A percentile compares a stretch with the other conserved stretches of the same genome.
phyloP scores from a whole-genome alignment of 2,888 invertebrate genomes.

The Anodontia alba region DNA sequence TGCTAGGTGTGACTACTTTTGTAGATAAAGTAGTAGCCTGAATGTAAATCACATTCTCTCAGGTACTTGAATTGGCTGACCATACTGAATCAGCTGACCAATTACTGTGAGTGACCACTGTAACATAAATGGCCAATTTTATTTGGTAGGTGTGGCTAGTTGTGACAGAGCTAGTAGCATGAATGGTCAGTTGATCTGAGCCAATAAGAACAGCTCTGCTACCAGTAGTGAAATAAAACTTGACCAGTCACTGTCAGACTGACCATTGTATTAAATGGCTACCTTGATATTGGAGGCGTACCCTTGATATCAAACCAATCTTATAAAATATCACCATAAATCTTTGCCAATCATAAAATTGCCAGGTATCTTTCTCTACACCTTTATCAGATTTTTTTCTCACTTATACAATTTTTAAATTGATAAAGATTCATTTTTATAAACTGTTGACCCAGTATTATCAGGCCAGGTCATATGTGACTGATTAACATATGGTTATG shows the following conservation, averaged over 20 bases:
- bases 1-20: not conserved
- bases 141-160: not conserved
- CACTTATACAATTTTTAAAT: not conserved
- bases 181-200: too few relatives aligned
- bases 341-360: not conserved
- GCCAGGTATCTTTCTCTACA: not conserved
- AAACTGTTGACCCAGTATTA: not conserved
- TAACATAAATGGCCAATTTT: not conserved
- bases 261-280: not conserved
- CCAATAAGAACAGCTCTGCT: too few relatives aligned
- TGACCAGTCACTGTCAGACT: not conserved
- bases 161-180: not conserved
- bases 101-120: not conserved
- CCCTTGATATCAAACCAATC: not conserved
- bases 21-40: not conserved
- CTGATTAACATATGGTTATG: slow-evolving; percentile 3
- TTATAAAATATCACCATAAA: not conserved
- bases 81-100: too few relatives aligned
- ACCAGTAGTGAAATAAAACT: not conserved
- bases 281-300: not conserved
- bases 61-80: too few relatives aligned
- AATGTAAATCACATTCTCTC: too few relatives aligned
- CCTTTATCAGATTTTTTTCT: not conserved
- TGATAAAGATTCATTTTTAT: not conserved
- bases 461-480: not conserved